phyloP scores from a whole-genome alignment of 2,113 vertebrate genomes.

The Ifrita kowaldi region DNA sequence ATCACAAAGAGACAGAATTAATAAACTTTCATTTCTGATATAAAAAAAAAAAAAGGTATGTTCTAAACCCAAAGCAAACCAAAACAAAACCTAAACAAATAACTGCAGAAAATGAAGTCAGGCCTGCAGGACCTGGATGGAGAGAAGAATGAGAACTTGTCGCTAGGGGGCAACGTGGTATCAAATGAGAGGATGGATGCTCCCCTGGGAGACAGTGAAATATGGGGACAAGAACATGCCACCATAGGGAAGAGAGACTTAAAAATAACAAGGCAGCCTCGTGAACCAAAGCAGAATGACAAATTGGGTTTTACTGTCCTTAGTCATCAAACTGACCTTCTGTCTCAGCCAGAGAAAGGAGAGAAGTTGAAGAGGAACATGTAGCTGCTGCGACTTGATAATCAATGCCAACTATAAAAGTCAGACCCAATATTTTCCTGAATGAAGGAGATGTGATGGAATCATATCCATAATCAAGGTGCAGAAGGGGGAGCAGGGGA shows the following conservation, averaged over 20 bases:
- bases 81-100: not conserved
- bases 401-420: not conserved
- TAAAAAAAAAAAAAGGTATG: rapidly evolving
- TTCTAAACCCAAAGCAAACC: not conserved
- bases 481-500: rapidly evolving
- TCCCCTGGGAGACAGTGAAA: not conserved
- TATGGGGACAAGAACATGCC: not conserved
- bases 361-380: not conserved
- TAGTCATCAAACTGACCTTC: not conserved
- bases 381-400: not conserved
- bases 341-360: not conserved
- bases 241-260: not conserved
- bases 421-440: not conserved
- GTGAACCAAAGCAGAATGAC: not conserved
- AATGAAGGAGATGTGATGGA: not conserved
- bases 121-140: not conserved
- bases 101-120: not conserved
- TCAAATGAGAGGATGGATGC: not conserved
- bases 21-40: not conserved
- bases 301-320: slow-evolving; percentile 14
- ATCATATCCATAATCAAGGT: not conserved
- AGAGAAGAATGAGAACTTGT: not conserved
- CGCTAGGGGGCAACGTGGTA: slow-evolving; percentile 15
- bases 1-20: not conserved
- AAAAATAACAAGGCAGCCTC: slow-evolving; percentile 8